phyloP scores from a whole-genome alignment of 92 coral and sea anemone species.

The Paramuricea clavata region DNA sequence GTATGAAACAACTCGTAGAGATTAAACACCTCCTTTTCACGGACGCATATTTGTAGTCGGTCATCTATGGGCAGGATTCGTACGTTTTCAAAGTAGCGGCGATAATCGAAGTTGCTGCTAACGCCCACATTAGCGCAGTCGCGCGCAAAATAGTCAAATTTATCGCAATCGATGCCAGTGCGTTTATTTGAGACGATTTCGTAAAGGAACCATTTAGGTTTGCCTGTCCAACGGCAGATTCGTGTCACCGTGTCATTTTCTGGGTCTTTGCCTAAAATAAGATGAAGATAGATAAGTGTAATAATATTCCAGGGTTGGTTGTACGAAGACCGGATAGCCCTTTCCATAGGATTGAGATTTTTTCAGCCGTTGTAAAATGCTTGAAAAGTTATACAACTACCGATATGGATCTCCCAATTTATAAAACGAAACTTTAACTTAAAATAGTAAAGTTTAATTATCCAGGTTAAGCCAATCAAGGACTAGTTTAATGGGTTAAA shows the following conservation, averaged over 20 bases:
- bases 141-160: slow-evolving; percentile 95
- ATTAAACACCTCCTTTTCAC: slow-evolving; percentile 95
- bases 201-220: slow-evolving; percentile 43
- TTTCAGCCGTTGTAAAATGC: too few species aligned
- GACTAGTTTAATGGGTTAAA: too few species aligned
- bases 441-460: too few species aligned
- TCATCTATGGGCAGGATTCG: slow-evolving; percentile 80
- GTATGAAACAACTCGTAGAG: slow-evolving; percentile 95
- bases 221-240: slow-evolving; percentile 37
- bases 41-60: slow-evolving; percentile 85
- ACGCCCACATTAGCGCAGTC: slow-evolving; percentile 92
- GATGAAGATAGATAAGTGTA: too few species aligned
- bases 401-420: too few species aligned
- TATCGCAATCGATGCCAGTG: slow-evolving; percentile 95
- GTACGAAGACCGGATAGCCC: too few species aligned
- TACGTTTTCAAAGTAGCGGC: slow-evolving; percentile 88
- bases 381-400: too few species aligned
- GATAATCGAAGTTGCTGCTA: slow-evolving; percentile 81
- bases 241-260: slow-evolving; percentile 46
- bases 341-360: too few species aligned
- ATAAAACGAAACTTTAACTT: too few species aligned
- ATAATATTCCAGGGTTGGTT: too few species aligned
- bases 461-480: too few species aligned
- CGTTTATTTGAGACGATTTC: slow-evolving; percentile 96
- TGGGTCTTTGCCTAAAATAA: not conserved